Conservation (phyloP, 1,140 invertebrate species). For the Drosophila miranda region DNA sequence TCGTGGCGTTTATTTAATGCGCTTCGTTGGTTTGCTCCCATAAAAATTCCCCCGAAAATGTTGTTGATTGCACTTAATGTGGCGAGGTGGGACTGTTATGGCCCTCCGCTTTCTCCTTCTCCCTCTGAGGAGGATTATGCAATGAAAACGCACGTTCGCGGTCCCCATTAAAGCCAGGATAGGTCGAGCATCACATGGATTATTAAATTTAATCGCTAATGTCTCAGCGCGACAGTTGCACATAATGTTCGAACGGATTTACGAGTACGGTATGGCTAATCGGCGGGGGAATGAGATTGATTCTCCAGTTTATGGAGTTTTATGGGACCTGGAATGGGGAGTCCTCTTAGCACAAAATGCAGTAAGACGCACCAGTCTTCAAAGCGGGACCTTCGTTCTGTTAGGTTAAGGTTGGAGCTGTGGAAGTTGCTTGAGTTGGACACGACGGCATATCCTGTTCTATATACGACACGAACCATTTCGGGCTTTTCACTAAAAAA, state of each 20-base stretch:
- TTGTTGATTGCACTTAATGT: constrained; percentile 36
- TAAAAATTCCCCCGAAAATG: constrained; percentile 38
- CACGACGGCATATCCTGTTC: no score
- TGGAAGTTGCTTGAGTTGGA: no score
- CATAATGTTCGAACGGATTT: constrained; percentile 19
- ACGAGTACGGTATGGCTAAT: constrained; percentile 3
- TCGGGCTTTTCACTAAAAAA: no score
- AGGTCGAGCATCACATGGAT: constrained; percentile 60
- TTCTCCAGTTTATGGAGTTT: background rate
- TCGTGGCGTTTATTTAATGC: constrained; percentile 64
- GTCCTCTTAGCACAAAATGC: no score
- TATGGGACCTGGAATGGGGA: background rate
- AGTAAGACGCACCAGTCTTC: no score
- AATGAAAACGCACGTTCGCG: constrained; percentile 56
- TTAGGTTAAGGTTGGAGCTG: no score
- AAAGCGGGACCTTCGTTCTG: no score
- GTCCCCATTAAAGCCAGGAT: constrained; percentile 51
- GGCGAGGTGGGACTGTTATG: constrained; percentile 65
- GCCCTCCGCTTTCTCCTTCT: constrained; percentile 4
- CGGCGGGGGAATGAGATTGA: background rate
- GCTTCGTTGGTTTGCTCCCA: constrained; percentile 58
- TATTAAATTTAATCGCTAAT: constrained; percentile 66
- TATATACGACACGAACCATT: no score
- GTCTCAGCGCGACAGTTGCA: constrained; percentile 23
- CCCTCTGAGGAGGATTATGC: constrained; percentile 10